A percentile compares a stretch with the other conserved stretches of the same genome.
phyloP scores from a whole-genome alignment of 1,140 invertebrate genomes.

The Drosophila varians region DNA sequence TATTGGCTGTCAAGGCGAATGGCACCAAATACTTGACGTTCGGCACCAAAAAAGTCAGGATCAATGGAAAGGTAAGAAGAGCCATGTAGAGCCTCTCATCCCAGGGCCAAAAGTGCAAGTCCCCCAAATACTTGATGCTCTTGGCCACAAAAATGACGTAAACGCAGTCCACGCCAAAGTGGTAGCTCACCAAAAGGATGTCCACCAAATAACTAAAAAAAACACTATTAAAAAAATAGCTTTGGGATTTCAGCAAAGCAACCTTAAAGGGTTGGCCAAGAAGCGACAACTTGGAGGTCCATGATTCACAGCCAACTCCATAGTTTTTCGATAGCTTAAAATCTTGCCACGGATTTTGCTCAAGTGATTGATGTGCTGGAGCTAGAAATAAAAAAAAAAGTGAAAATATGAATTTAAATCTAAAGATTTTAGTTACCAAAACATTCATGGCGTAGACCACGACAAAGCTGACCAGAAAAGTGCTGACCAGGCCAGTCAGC shows the following conservation, averaged over 20 bases:
- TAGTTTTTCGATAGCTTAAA: slow-evolving; percentile 45
- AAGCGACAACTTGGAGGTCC: slow-evolving; percentile 36
- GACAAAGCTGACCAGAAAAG: slow-evolving; percentile 24
- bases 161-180: slow-evolving; percentile 58
- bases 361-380: slow-evolving; percentile 22
- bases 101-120: slow-evolving; percentile 35
- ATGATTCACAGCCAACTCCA: slow-evolving; percentile 38
- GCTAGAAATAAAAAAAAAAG: slow-evolving; percentile 16
- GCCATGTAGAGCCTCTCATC: slow-evolving; percentile 60
- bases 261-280: slow-evolving; percentile 35
- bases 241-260: slow-evolving; percentile 9
- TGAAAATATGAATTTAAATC: not conserved
- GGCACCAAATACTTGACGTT: slow-evolving; percentile 41
- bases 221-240: not conserved
- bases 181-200: slow-evolving; percentile 37
- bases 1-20: slow-evolving; percentile 39
- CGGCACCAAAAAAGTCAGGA: slow-evolving; percentile 41
- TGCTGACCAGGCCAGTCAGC: slow-evolving; percentile 42
- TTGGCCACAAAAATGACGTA: slow-evolving; percentile 62
- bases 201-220: slow-evolving; percentile 17
- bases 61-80: slow-evolving; percentile 37
- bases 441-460: slow-evolving; percentile 55
- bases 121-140: slow-evolving; percentile 40
- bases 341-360: slow-evolving; percentile 7
- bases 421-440: slow-evolving; percentile 23